Evolutionary conservation across 2,797 vertebrate genomes (phyloP), one percentile per base, ranked within the genome.

Genomic region (Holocentrus rufus): DNA sequence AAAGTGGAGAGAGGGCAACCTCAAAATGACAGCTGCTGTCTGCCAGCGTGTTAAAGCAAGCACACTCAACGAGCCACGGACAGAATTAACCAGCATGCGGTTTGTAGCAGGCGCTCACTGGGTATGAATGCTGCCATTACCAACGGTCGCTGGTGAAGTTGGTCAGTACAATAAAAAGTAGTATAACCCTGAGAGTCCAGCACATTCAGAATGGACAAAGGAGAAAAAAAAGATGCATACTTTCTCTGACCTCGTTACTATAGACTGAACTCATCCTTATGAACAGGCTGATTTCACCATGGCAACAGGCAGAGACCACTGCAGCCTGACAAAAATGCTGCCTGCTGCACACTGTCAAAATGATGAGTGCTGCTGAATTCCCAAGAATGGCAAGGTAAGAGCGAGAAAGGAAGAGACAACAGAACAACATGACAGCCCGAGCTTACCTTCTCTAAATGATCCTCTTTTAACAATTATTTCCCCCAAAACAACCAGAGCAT

Each of bases 381-480:
- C 20, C 56, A 61, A 73, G 53, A 80, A 79, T 25, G n/a, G 57
- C 42, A 49, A 62, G 62, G 78, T 64, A 72, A 66, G 53, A 6
- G n/a, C 44, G 17, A 53, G 65, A 71, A 54, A 62, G 47, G 50
- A 14, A 42, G 18, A 44, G 42, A 76, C 54, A 63, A 53, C 30
- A 81, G 54, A 64, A 39, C n/a, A 36, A 56, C 6, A 64, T 55
- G 65, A 57, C 56, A n/a, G 50, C 59, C 22, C 36, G 68, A 46
- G 65, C 90, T 92, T 92, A 92, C 91, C 91, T 89, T 83, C 65
- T 69, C 77, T 70, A 78, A 62, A 74, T 25, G 52, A 76, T 63
- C 58, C 80, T 76, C 80, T 66, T 69, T 65, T 85, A 77, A 31
- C 30, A 31, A 31, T 31, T 31, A 31, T 31, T 31, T 76, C 70